Base-by-base conservation (phyloP, 2,888 invertebrate species). In the Athrips mouffetella region DNA sequence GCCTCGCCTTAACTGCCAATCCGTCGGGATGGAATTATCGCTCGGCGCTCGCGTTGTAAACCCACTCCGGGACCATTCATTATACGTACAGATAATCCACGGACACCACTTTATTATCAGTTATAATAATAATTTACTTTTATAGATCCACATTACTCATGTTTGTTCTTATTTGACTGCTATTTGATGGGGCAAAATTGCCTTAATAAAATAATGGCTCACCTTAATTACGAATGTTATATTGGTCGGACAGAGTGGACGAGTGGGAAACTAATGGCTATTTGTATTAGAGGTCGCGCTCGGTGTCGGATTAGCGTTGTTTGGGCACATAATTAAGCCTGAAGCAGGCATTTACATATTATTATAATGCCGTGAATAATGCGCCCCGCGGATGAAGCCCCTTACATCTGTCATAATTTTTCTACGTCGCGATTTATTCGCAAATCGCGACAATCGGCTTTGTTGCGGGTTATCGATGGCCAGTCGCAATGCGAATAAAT, bases 101-200 rank as follows among this genome's bases (percentile, higher is more conserved):
- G 67, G 81, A 82, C 83, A 80, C 73, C 83, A 80, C 84, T 85
- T 85, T 86, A 86, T 85, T 84, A 85, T 84, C 84, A 85, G 84
- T 84, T 85, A 86, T 83, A 80, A 86, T 80, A 86, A 86, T 86
- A 85, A 86, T 81, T 85, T 84, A 86, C 82, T 84, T 84, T 85
- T 84, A 86, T 85, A 83, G 84, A 83, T 78, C 76, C 79, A 74
- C 81, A 85, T 85, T 79, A 84, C 76, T 85, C 77, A 82, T 78
- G 77, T 83, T 83, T 81, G 84, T 85, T 84, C 80, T 84, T 84
- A 84, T 86, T 83, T 83, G 82, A 84, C 78, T 78, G 76, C 69
- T 59, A 72, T 75, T 79, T 76, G 80, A 81, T 81, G 77, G 74
- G 70, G 71, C 70, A 62, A 73, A 78, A 82, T 80, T 75, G 74